Conservation (phyloP, 2,888 invertebrate species). For the Agonopterix arenella region DNA sequence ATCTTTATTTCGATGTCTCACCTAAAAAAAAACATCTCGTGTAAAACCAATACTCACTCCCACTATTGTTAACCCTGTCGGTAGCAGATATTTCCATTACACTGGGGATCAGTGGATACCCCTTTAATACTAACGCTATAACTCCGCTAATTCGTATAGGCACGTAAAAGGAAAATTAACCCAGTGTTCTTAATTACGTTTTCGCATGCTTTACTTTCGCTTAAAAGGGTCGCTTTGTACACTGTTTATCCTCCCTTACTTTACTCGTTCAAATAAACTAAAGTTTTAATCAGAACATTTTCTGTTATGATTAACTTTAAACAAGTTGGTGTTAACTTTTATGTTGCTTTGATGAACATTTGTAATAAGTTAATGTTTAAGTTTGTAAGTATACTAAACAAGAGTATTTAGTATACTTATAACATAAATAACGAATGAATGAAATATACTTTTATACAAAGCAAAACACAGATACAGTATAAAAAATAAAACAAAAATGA, state of each 20-base stretch:
- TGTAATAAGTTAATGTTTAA: too few species aligned
- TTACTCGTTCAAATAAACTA: constrained; percentile 38
- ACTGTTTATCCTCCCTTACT: constrained; percentile 44
- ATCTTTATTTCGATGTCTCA: too few species aligned
- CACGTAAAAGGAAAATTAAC: constrained; percentile 71
- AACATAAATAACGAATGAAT: too few species aligned
- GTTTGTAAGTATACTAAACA: too few species aligned
- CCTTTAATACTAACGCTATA: constrained; percentile 39
- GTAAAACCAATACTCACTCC: too few species aligned
- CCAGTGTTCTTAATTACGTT: constrained; percentile 71
- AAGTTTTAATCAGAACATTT: constrained; percentile 34
- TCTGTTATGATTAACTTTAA: constrained; percentile 22
- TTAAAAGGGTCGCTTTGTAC: constrained; percentile 63
- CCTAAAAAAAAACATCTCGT: too few species aligned
- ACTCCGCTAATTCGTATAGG: constrained; percentile 61
- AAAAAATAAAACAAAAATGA: too few species aligned
- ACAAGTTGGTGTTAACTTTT: constrained; percentile 2
- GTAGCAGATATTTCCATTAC: constrained; percentile 31
- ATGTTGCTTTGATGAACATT: not conserved
- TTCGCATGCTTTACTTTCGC: constrained; percentile 71
- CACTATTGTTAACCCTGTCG: not conserved
- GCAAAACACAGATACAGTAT: too few species aligned
- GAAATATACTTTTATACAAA: too few species aligned
- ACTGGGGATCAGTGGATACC: constrained; percentile 26
- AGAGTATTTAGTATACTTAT: too few species aligned